These are phyloP conservation scores for Leptobrachium ailaonicum DNA, from an alignment of 2,113 vertebrate genomes.

Conservation along the genomic window DNA sequence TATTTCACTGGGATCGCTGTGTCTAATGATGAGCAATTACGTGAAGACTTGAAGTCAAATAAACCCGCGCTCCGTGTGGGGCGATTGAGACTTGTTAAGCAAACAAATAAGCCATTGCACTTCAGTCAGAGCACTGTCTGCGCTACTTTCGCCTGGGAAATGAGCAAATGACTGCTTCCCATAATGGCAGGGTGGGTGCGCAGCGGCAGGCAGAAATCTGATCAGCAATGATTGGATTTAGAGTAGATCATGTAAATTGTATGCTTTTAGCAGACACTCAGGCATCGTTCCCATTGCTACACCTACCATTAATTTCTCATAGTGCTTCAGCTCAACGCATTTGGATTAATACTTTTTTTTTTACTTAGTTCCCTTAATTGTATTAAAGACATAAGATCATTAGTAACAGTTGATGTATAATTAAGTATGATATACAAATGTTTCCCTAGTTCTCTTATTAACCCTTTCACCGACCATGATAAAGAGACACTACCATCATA, in stretches of 20 bases:
- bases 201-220: conserved; percentile 58
- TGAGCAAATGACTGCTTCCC: conserved; percentile 81
- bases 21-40: conserved; percentile 84
- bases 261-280: conserved; percentile 62
- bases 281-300: conserved; percentile 66
- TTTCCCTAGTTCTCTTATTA: too few species aligned
- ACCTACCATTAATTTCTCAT: conserved; percentile 73
- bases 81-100: conserved; percentile 80
- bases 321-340: too few species aligned
- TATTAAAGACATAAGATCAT: too few species aligned
- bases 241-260: conserved; percentile 73
- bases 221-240: conserved; percentile 68
- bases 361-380: too few species aligned
- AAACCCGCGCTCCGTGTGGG: conserved; percentile 73
- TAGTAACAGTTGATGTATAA: too few species aligned
- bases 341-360: too few species aligned
- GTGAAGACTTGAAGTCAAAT: conserved; percentile 74
- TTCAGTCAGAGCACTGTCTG: conserved; percentile 77
- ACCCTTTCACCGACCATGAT: too few species aligned
- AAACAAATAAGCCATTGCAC: conserved; percentile 77
- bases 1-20: conserved; percentile 71
- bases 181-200: conserved; percentile 68
- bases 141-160: conserved; percentile 83
- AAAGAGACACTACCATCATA: too few species aligned
- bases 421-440: too few species aligned